A percentile compares a stretch with the other conserved stretches of the same genome.
Conservation (phyloP, 2,797 vertebrate genomes). For the Notoglanidium macrostoma region DNA sequence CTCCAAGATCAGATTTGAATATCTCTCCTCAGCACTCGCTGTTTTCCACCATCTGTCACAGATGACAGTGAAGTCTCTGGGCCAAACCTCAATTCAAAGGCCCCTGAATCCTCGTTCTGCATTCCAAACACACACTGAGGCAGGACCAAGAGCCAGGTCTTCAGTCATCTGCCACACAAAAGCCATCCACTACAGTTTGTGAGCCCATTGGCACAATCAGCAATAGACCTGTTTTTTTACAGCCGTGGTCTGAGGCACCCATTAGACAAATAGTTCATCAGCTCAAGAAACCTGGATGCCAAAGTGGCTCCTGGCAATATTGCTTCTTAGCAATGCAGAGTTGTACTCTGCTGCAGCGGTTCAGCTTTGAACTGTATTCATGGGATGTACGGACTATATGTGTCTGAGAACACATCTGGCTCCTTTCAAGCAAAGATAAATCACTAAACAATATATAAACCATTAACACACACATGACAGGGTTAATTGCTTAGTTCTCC, state of each 20-base stretch:
- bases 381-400: background rate
- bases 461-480: background rate
- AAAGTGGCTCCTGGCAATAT: slow-evolving; percentile 23
- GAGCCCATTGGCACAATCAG: slow-evolving; percentile 43
- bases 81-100: slow-evolving; percentile 83
- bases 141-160: slow-evolving; percentile 55
- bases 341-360: slow-evolving; percentile 2
- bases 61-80: slow-evolving; percentile 84
- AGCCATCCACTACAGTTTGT: slow-evolving; percentile 49
- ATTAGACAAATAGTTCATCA: slow-evolving; percentile 47
- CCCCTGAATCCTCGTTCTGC: slow-evolving; percentile 78
- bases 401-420: background rate
- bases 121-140: slow-evolving; percentile 69
- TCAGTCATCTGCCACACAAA: slow-evolving; percentile 54
- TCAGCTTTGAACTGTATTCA: slow-evolving; percentile 12
- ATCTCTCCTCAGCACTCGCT: slow-evolving; percentile 77
- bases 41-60: slow-evolving; percentile 91
- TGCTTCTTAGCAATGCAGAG: slow-evolving; percentile 6
- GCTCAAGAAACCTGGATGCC: slow-evolving; percentile 38
- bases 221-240: slow-evolving; percentile 34
- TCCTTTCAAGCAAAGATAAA: background rate
- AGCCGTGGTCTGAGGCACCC: slow-evolving; percentile 31
- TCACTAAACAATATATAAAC: slow-evolving; percentile 18
- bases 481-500: slow-evolving; percentile 8
- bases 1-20: slow-evolving; percentile 80